Evolutionary conservation across 2,888 invertebrate genomes (phyloP), one percentile per base, ranked within the genome.

Genomic region (Phania funesta): DNA sequence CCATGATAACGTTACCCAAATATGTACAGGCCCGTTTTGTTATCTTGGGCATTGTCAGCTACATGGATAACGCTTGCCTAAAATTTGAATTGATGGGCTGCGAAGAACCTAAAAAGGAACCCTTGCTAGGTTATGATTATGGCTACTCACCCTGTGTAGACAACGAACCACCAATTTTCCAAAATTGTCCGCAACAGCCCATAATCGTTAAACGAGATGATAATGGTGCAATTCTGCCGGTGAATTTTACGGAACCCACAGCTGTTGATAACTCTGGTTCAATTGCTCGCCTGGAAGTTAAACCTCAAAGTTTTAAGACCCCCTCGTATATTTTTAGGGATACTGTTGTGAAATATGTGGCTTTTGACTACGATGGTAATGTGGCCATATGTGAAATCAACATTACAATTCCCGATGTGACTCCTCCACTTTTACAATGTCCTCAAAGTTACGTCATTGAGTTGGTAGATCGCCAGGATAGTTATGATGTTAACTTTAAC

Each of bases 61-160:
- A 98, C 88, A 97, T 98, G 95, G 97, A 97, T 86, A 98, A 98
- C 87, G 98, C 98, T 67, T 99, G 98, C 89, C 92, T 99, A 86
- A 98, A 98, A 90, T 98, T 99, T 88, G 98, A 98, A 91, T 91
- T 99, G 58, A 97, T 98, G 95, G 98, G 98, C 38, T 99, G 98
- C 89, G 97, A 98, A 88, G 97, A 97, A 87, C 96, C 97, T 0
- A 93, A 93, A 64, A 92, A 92, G 26, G 96, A 97, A 86, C 96
- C 97, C 3, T 91, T 97, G n/a, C 91, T 98, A 44, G 98, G 98
- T 74, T 98, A 97, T 88, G 97, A 98, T 89, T 96, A 97, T 85
- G 97, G 97, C 81, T 97, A 96, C 90, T 98, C 98, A 0, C 96
- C 97, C 0, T 98, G 98, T 90, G 97, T 98, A 86, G 96, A 99